Conservation (phyloP, 2,113 vertebrate genomes). For the Campylomormyrus tamandua region DNA sequence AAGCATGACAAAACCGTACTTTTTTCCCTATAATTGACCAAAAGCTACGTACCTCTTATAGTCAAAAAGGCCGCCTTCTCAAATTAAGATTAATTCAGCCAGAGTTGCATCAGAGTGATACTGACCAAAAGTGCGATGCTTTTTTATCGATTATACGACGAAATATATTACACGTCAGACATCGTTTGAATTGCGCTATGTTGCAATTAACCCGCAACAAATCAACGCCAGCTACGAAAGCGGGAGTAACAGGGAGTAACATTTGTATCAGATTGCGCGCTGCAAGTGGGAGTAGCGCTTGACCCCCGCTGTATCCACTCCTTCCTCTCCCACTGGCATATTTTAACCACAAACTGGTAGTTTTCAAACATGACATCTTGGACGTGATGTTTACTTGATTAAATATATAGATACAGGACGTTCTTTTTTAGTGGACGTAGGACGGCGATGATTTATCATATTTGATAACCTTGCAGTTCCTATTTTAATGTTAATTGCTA, state of each 20-base stretch:
- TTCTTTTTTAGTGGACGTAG: constrained; percentile 3
- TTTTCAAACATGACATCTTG: constrained; percentile 49
- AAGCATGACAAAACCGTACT: background rate
- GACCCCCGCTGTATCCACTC: constrained; percentile 31
- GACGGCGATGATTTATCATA: background rate
- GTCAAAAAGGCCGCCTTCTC: background rate
- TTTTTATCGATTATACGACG: background rate
- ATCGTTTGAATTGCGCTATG: background rate
- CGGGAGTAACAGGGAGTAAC: background rate
- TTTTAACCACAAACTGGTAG: constrained; percentile 36
- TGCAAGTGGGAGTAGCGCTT: constrained; percentile 14
- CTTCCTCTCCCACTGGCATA: constrained; percentile 25
- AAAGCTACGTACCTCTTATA: background rate
- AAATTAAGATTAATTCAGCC: background rate
- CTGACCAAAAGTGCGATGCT: background rate
- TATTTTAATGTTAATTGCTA: background rate
- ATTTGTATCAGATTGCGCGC: constrained; percentile 20
- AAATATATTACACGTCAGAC: background rate
- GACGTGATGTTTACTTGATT: constrained; percentile 24
- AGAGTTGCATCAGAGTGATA: background rate
- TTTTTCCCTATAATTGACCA: background rate
- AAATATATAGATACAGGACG: background rate
- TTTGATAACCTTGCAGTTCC: background rate
- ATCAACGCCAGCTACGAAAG: constrained; percentile 8
- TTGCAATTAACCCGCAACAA: constrained; percentile 24